Conservation (phyloP, 2,113 vertebrate genomes). For the Ibidorhyncha struthersii region DNA sequence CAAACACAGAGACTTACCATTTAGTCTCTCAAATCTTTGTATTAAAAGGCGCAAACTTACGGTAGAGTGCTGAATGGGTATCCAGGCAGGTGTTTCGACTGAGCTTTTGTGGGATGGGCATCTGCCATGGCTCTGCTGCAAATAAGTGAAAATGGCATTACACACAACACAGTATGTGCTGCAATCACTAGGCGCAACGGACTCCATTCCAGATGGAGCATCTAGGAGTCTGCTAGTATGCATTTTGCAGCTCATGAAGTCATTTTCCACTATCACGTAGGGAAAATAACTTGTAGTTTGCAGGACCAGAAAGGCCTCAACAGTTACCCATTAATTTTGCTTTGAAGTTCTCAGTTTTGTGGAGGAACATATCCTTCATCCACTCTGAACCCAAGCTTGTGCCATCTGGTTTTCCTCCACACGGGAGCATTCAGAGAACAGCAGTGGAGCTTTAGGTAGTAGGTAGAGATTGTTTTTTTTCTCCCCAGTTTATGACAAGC, state of each 20-base stretch:
- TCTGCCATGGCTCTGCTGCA: conserved; percentile 82
- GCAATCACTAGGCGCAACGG: neutral
- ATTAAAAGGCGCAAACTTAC: conserved; percentile 75
- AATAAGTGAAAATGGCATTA: conserved; percentile 71
- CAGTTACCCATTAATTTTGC: neutral
- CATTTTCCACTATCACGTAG: conserved; percentile 8
- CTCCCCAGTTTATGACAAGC: neutral
- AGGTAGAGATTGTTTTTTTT: neutral
- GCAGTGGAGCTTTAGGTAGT: neutral
- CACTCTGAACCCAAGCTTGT: neutral
- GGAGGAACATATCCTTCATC: neutral
- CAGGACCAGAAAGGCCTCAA: neutral
- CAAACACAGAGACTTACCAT: conserved; percentile 20
- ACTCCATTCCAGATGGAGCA: neutral
- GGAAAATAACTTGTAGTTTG: neutral
- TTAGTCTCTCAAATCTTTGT: conserved; percentile 49
- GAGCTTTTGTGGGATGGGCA: conserved; percentile 80
- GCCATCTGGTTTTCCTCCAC: neutral
- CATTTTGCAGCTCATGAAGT: neutral
- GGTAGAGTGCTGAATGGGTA: conserved; percentile 80
- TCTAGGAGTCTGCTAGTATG: neutral
- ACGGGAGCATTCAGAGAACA: neutral
- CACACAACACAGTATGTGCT: conserved; percentile 29
- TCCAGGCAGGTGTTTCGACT: conserved; percentile 79
- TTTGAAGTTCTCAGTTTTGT: neutral